Conservation (phyloP, 1,140 invertebrate genomes). For the Palaemon carinicauda region DNA sequence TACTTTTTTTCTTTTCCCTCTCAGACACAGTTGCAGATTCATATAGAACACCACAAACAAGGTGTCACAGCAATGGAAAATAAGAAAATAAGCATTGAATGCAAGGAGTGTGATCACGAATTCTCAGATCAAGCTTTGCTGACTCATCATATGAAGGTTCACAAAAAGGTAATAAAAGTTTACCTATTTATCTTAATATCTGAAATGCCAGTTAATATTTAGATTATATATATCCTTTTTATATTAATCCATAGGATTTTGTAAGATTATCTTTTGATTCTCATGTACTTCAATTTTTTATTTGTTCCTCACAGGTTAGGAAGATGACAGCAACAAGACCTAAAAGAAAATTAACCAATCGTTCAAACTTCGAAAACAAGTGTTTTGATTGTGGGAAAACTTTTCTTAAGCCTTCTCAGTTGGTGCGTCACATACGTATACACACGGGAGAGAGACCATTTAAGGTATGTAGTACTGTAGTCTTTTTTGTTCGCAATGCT, state of each 20-base stretch:
- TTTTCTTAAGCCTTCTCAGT: constrained; percentile 71
- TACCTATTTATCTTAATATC: neutral
- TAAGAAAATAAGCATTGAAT: constrained; percentile 21
- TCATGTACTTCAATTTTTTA: no score
- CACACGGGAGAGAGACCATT: constrained; percentile 85
- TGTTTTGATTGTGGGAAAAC: constrained; percentile 70
- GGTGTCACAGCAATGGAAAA: neutral
- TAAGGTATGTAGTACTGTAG: constrained; percentile 62
- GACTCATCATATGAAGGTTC: constrained; percentile 40
- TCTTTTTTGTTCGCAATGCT: neutral
- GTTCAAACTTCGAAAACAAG: constrained; percentile 61
- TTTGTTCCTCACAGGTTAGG: constrained; percentile 8
- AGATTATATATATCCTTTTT: neutral
- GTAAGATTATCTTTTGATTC: neutral
- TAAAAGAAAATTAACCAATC: constrained; percentile 22
- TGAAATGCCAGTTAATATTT: neutral
- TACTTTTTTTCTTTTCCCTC: neutral
- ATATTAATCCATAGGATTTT: no score
- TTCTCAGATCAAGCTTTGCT: constrained; percentile 28
- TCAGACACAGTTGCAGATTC: constrained; percentile 27
- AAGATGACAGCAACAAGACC: constrained; percentile 32
- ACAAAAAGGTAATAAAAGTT: neutral
- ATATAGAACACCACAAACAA: constrained; percentile 15
- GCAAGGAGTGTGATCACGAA: constrained; percentile 25
- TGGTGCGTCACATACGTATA: constrained; percentile 75